phyloP scores from a whole-genome alignment of 2,888 invertebrate species.

The Bombylius discolor region DNA sequence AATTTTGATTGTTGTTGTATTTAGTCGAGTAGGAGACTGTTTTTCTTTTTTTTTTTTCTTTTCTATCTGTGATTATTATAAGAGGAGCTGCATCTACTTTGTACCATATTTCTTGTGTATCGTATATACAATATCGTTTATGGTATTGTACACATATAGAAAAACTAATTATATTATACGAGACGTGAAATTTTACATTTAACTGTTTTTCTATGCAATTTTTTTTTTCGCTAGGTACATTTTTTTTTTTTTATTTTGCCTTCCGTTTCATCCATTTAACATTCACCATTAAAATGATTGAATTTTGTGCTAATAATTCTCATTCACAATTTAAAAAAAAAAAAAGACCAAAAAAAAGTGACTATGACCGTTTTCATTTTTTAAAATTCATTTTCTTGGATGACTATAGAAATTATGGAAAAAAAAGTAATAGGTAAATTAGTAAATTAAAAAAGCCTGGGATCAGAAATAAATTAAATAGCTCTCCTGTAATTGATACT shows the following conservation, averaged over 20 bases:
- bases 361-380: no score
- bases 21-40: no score
- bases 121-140: background rate
- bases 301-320: slow-evolving; percentile 4
- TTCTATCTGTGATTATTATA: background rate
- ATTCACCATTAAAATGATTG: slow-evolving; percentile 2
- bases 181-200: slow-evolving; percentile 6
- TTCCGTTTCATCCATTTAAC: background rate
- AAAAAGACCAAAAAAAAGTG: no score
- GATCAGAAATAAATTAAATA: no score
- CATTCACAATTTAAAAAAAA: background rate
- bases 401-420: no score
- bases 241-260: background rate
- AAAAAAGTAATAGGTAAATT: no score
- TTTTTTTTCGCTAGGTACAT: background rate
- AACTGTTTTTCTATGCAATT: slow-evolving; percentile 6
- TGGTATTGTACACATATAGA: background rate
- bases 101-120: no score
- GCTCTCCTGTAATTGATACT: no score
- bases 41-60: no score
- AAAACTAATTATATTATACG: slow-evolving; percentile 4
- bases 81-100: no score
- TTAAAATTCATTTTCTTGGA: no score
- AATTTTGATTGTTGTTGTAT: background rate
- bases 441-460: no score